Evolutionary conservation across 2,888 invertebrate genomes (phyloP).

Genomic region (Alentia gelatinosa): DNA sequence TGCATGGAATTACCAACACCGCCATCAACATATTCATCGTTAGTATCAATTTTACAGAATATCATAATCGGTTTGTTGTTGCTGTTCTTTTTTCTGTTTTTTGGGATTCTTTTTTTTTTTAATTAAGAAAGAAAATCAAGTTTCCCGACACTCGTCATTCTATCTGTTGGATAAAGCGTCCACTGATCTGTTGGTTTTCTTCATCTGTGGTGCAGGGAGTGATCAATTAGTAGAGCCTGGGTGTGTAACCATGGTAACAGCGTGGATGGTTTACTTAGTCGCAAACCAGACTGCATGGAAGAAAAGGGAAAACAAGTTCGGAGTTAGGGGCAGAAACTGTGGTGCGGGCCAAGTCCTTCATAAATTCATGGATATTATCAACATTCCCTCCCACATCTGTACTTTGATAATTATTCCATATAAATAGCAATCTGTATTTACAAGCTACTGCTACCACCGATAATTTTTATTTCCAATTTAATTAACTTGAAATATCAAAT

Average conservation of each 20-base stretch:
- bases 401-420: too few species aligned
- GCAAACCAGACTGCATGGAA: slow-evolving; percentile 43
- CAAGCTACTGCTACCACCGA: too few species aligned
- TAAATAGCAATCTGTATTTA: too few species aligned
- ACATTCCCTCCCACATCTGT: too few species aligned
- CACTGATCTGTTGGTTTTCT: neutral
- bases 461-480: too few species aligned
- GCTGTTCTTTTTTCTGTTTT: too few species aligned
- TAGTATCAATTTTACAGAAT: neutral
- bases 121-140: too few species aligned
- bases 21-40: neutral
- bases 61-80: neutral
- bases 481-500: too few species aligned
- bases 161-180: neutral
- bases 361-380: neutral
- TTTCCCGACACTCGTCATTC: neutral
- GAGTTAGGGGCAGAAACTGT: neutral
- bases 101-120: too few species aligned
- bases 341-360: neutral
- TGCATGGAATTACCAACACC: neutral
- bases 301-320: neutral
- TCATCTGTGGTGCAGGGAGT: slow-evolving; percentile 50
- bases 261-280: slow-evolving; percentile 32
- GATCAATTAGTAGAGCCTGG: slow-evolving; percentile 35
- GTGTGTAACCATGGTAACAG: slow-evolving; percentile 43